phyloP scores from a whole-genome alignment of 2,888 invertebrate species.

The Phyto melanocephala region DNA sequence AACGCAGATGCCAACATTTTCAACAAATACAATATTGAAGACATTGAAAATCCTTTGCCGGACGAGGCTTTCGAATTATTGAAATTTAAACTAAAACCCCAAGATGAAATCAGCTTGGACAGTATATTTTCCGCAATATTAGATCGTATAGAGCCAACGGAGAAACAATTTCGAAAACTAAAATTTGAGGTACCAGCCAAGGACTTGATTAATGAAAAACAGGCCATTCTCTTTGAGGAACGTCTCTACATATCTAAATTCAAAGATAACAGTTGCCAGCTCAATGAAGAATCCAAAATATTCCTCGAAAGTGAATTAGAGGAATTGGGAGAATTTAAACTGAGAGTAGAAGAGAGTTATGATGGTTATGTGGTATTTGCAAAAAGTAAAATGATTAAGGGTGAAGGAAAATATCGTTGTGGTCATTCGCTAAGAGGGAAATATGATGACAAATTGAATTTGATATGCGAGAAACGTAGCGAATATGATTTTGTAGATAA shows the following conservation, averaged over 20 bases:
- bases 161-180: slow-evolving; percentile 66
- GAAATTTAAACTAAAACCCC: slow-evolving; percentile 67
- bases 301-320: slow-evolving; percentile 72
- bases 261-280: slow-evolving; percentile 69
- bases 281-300: slow-evolving; percentile 71
- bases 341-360: slow-evolving; percentile 73
- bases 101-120: slow-evolving; percentile 74
- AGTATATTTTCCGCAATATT: slow-evolving; percentile 73
- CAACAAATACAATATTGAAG: slow-evolving; percentile 49
- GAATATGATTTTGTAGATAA: slow-evolving; percentile 74
- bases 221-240: slow-evolving; percentile 71
- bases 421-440: slow-evolving; percentile 73
- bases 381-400: slow-evolving; percentile 73
- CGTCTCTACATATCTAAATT: slow-evolving; percentile 70
- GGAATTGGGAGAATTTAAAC: slow-evolving; percentile 70
- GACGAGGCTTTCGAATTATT: slow-evolving; percentile 50
- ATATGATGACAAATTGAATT: slow-evolving; percentile 71
- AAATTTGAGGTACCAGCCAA: slow-evolving; percentile 72
- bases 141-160: slow-evolving; percentile 68
- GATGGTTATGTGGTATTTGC: slow-evolving; percentile 74
- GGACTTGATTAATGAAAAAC: slow-evolving; percentile 70
- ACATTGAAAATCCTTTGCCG: slow-evolving; percentile 38
- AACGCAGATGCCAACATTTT: slow-evolving; percentile 15
- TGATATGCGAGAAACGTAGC: slow-evolving; percentile 72
- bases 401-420: slow-evolving; percentile 67